Evolutionary conservation across 2,113 vertebrate species (phyloP).

Genomic region (Nothocercus julius): DNA sequence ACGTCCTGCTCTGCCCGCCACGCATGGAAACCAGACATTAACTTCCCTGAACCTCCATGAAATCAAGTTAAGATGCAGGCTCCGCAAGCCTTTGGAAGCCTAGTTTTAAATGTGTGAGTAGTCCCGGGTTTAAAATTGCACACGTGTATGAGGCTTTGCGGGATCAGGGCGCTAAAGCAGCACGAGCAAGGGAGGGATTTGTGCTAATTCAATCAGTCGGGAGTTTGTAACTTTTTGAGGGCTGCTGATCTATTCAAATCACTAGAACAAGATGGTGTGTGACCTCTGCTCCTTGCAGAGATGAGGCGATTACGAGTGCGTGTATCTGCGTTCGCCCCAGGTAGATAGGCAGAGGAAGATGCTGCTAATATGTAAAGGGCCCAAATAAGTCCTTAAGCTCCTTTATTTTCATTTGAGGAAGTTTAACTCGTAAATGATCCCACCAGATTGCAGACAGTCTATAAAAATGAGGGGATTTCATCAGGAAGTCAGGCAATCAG

Average conservation of each 20-base stretch:
- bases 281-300: constrained; percentile 8
- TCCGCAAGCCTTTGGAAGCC: not conserved
- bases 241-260: constrained; percentile 17
- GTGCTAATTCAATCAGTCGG: not conserved
- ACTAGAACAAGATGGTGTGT: not conserved
- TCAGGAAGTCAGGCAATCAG: constrained; percentile 31
- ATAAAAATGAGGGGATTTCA: constrained; percentile 35
- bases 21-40: not conserved
- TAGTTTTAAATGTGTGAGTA: not conserved
- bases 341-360: not conserved
- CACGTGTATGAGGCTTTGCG: not conserved
- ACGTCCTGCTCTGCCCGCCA: not conserved
- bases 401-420: constrained; percentile 3
- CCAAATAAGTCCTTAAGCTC: constrained; percentile 4
- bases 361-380: not conserved
- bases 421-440: not conserved
- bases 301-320: not conserved
- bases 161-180: not conserved
- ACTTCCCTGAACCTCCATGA: not conserved
- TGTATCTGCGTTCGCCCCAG: not conserved
- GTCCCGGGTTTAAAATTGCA: not conserved
- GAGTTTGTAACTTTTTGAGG: constrained; percentile 24
- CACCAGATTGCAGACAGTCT: not conserved
- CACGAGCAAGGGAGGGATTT: constrained; percentile 7
- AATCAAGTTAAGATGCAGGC: constrained; percentile 3